phyloP scores from a whole-genome alignment of 2,888 invertebrate genomes.

The Ichneumoninae sp. region DNA sequence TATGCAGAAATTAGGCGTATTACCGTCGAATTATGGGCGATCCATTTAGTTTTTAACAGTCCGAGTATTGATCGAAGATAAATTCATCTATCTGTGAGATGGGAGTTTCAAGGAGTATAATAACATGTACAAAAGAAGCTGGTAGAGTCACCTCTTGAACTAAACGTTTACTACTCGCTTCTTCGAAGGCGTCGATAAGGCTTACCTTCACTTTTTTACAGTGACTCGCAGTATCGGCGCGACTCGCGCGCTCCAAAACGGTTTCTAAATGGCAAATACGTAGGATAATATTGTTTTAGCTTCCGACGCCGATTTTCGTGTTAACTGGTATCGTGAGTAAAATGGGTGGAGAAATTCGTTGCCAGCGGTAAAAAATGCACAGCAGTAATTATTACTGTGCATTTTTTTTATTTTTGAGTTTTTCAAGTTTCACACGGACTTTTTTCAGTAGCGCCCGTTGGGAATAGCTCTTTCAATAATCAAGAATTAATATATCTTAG shows the following conservation, averaged over 20 bases:
- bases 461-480: background rate
- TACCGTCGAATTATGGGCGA: background rate
- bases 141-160: slow-evolving; percentile 50
- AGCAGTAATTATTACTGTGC: background rate
- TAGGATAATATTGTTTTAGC: background rate
- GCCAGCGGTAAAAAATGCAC: background rate
- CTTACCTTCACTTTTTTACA: background rate
- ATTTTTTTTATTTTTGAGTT: background rate
- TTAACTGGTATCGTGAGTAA: background rate
- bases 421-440: too few species aligned
- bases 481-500: background rate
- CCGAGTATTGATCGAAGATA: background rate
- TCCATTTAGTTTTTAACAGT: background rate
- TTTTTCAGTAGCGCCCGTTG: too few species aligned
- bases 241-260: background rate
- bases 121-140: slow-evolving; percentile 11
- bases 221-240: background rate
- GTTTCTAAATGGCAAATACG: background rate
- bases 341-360: background rate
- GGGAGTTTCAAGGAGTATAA: background rate
- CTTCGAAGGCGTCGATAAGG: slow-evolving; percentile 24
- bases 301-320: background rate
- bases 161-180: slow-evolving; percentile 21
- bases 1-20: background rate
- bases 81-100: background rate